phyloP scores from a whole-genome alignment of 2,797 vertebrate species.

The Melanotaenia nigrans region DNA sequence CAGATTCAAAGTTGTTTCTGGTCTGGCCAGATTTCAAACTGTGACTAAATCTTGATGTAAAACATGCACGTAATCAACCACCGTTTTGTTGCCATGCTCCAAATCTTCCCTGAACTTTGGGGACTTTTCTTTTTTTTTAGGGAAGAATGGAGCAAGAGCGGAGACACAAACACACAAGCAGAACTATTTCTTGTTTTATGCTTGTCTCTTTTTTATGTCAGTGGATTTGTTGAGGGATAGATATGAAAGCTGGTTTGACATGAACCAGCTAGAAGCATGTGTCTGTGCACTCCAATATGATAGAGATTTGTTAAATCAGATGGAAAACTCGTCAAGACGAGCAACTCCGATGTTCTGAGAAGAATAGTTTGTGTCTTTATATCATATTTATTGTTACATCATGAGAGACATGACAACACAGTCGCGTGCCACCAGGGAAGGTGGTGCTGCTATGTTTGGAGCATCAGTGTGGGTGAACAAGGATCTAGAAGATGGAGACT shows the following conservation, averaged over 20 bases:
- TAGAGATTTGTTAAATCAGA: conserved; percentile 42
- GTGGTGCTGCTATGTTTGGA: conserved; percentile 53
- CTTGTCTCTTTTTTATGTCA: conserved; percentile 1
- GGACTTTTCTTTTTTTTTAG: conserved; percentile 38
- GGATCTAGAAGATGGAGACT: conserved; percentile 29
- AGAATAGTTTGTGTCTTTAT: conserved; percentile 50
- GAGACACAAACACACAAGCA: conserved; percentile 12
- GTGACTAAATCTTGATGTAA: conserved; percentile 36
- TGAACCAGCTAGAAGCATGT: conserved; percentile 25
- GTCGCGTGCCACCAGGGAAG: conserved; percentile 40
- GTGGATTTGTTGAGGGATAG: conserved; percentile 16
- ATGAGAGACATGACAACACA: conserved; percentile 54
- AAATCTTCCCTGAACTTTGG: conserved; percentile 56
- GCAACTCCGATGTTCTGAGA: conserved; percentile 37
- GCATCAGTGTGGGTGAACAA: conserved; percentile 24
- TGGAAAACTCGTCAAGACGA: conserved; percentile 40
- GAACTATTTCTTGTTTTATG: conserved; percentile 13
- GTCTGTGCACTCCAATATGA: conserved; percentile 13
- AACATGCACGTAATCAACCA: conserved; percentile 23
- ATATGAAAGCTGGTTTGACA: conserved; percentile 21
- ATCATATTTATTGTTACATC: conserved; percentile 81
- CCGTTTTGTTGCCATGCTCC: conserved; percentile 43
- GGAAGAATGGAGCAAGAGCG: conserved; percentile 37
- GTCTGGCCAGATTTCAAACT: conserved; percentile 28
- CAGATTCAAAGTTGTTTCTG: conserved; percentile 45